These are phyloP conservation scores for Pitangus sulphuratus DNA, from an alignment of 2,797 vertebrate genomes.

Conservation along the genomic window DNA sequence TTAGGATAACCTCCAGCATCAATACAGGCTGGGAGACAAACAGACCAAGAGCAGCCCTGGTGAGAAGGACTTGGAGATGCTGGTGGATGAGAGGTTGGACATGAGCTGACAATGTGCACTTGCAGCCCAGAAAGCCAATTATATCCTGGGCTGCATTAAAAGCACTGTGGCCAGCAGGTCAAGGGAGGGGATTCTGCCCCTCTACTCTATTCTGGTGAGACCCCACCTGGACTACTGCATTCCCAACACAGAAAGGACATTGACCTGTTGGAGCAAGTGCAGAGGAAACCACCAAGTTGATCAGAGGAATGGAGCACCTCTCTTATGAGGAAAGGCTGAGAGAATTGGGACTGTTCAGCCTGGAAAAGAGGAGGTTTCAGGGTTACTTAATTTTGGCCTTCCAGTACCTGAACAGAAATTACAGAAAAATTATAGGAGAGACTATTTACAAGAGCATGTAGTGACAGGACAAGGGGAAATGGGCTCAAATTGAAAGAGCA, in stretches of 20 bases:
- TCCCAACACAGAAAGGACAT: background rate
- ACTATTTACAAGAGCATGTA: background rate
- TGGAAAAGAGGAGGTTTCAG: background rate
- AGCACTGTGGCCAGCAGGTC: background rate
- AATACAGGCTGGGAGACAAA: background rate
- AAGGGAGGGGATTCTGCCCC: background rate
- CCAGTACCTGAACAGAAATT: background rate
- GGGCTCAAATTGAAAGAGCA: background rate
- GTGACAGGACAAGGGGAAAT: background rate
- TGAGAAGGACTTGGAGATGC: background rate
- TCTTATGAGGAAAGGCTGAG: background rate
- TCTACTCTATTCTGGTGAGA: background rate
- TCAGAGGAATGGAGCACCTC: background rate
- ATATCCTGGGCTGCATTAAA: background rate
- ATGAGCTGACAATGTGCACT: background rate
- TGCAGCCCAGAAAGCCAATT: background rate
- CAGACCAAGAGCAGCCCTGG: background rate
- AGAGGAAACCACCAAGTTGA: background rate
- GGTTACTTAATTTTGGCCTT: background rate
- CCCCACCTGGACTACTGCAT: too few species aligned
- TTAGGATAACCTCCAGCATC: fast-evolving
- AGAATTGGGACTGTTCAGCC: background rate
- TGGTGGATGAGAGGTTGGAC: background rate
- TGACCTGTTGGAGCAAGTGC: background rate
- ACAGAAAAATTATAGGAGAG: background rate